phyloP scores from a whole-genome alignment of 2,888 invertebrate genomes.

The Acrobasis consociella region DNA sequence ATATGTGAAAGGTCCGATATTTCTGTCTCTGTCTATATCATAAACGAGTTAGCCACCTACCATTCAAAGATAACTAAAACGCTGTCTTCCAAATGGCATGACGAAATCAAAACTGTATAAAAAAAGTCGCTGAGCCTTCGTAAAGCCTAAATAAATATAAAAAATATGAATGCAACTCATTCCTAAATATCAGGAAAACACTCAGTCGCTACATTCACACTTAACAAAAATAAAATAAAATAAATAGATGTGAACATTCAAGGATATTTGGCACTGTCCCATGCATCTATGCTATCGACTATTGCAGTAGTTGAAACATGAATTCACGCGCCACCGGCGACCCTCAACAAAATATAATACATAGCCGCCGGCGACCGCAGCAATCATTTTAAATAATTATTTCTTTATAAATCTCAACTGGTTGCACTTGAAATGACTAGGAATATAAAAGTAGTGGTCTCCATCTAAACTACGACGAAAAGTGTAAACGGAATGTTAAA shows the following conservation, averaged over 20 bases:
- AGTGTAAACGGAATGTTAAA: conserved; percentile 78
- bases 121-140: conserved; percentile 78
- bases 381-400: conserved; percentile 64
- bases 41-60: conserved; percentile 39
- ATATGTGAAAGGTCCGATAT: conserved; percentile 21
- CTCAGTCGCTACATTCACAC: conserved; percentile 81
- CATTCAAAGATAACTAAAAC: conserved; percentile 71
- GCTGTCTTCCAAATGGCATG: conserved; percentile 63
- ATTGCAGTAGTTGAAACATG: conserved; percentile 54
- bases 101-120: conserved; percentile 53
- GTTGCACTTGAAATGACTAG: conserved; percentile 83
- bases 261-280: conserved; percentile 82
- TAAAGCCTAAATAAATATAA: conserved; percentile 77
- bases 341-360: conserved; percentile 73
- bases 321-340: conserved; percentile 38
- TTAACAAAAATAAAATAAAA: conserved; percentile 65
- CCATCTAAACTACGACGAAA: conserved; percentile 68
- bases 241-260: conserved; percentile 71
- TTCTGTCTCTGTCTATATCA: conserved; percentile 24
- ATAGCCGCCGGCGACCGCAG: conserved; percentile 51
- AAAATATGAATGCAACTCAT: conserved; percentile 81
- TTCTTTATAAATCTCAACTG: conserved; percentile 77
- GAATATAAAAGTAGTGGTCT: conserved; percentile 77
- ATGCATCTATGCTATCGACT: conserved; percentile 57
- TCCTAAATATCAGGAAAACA: conserved; percentile 83